A percentile compares a stretch with the other conserved stretches of the same genome.
These are phyloP conservation scores for Myioborus miniatus DNA, from an alignment of 2,797 vertebrate species.

Conservation along the genomic window DNA sequence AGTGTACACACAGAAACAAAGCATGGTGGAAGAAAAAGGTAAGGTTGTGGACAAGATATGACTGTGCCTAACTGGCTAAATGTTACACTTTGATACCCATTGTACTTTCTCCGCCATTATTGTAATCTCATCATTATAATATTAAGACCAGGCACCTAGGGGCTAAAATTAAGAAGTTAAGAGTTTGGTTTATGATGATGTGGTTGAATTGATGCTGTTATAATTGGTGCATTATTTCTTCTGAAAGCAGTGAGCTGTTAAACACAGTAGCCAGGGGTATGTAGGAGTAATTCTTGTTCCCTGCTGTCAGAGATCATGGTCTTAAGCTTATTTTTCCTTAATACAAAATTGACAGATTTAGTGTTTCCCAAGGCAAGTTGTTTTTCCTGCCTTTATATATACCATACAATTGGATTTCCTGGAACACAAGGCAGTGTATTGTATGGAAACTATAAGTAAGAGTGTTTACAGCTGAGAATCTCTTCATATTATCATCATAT, in stretches of 20 bases:
- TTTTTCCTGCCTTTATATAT: neutral
- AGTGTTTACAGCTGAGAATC: neutral
- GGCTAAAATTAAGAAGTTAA: conserved; percentile 52
- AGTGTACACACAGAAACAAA: neutral
- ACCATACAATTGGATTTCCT: neutral
- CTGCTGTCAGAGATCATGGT: neutral
- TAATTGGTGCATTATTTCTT: conserved; percentile 28
- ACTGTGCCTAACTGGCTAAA: neutral
- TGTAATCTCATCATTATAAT: conserved; percentile 42
- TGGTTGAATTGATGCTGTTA: conserved; percentile 32
- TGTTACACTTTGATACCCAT: neutral
- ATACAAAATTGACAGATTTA: neutral
- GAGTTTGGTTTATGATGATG: conserved; percentile 37
- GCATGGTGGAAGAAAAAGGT: neutral
- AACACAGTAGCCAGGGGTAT: neutral
- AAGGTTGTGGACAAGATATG: neutral
- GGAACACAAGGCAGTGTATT: neutral
- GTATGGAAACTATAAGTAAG: neutral
- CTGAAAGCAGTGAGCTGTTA: neutral
- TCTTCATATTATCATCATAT: neutral
- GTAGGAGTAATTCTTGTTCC: conserved; percentile 49
- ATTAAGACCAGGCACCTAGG: conserved; percentile 5
- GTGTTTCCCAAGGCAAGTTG: neutral
- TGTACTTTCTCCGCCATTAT: conserved; percentile 11
- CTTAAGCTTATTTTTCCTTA: neutral